Conservation (phyloP, 2,113 vertebrate species). For the Megaptera novaeangliae region DNA sequence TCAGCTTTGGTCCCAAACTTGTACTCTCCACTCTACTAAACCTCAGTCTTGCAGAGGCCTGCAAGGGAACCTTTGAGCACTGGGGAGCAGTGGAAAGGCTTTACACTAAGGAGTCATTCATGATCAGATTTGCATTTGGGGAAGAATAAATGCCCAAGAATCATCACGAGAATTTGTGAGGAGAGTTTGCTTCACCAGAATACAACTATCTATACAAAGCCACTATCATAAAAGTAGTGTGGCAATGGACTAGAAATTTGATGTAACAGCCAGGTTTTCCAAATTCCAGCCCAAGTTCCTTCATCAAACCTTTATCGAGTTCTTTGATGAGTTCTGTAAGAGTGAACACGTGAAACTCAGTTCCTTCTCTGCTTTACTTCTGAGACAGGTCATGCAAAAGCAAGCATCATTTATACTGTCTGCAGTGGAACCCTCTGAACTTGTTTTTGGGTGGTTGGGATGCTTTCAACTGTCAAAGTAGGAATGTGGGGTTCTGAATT, state of each 20-base stretch:
- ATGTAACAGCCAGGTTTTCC: background rate
- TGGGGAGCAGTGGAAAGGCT: background rate
- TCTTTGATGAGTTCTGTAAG: background rate
- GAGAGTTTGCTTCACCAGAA: slow-evolving; percentile 42
- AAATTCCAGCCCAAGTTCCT: slow-evolving; percentile 36
- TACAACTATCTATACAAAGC: slow-evolving; percentile 47
- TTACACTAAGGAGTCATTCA: background rate
- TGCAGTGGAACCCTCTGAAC: background rate
- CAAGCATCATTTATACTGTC: slow-evolving; percentile 19
- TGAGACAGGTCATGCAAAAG: slow-evolving; percentile 21
- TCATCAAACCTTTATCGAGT: slow-evolving; percentile 36
- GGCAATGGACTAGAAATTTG: slow-evolving; percentile 4
- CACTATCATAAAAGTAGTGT: slow-evolving; percentile 28
- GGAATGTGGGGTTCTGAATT: slow-evolving; percentile 41
- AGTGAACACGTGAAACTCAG: background rate
- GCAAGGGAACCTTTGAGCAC: background rate
- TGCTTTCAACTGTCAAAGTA: slow-evolving; percentile 43
- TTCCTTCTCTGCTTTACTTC: slow-evolving; percentile 41
- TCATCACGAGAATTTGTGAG: slow-evolving; percentile 4
- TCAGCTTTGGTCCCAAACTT: background rate
- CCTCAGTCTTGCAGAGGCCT: background rate
- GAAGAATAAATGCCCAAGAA: slow-evolving; percentile 5
- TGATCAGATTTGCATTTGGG: slow-evolving; percentile 7
- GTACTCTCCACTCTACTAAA: background rate
- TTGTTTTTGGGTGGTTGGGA: slow-evolving; percentile 27